phyloP scores from a whole-genome alignment of 2,888 invertebrate species.

The Blastobasis lacticolella region DNA sequence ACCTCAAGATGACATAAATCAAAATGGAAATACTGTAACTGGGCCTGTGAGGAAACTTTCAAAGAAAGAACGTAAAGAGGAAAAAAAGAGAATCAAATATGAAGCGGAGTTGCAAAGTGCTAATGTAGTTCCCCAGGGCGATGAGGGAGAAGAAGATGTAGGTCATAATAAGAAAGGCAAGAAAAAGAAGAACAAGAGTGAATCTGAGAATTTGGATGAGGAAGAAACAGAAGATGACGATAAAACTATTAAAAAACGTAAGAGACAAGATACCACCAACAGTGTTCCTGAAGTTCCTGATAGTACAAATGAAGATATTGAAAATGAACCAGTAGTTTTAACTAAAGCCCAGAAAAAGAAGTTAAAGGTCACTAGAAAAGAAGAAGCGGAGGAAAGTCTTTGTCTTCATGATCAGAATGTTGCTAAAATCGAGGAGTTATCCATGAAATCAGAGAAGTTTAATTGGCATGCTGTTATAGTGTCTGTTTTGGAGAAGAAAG shows the following conservation, averaged over 20 bases:
- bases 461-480: constrained; percentile 68
- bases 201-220: constrained; percentile 33
- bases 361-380: constrained; percentile 40
- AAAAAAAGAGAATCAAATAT: constrained; percentile 62
- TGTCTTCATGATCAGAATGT: constrained; percentile 65
- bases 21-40: constrained; percentile 16
- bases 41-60: constrained; percentile 38
- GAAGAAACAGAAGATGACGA: constrained; percentile 31
- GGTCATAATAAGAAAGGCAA: constrained; percentile 45
- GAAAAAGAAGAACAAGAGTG: constrained; percentile 56
- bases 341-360: constrained; percentile 52
- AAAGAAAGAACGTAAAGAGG: constrained; percentile 65
- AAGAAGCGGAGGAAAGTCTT: constrained; percentile 45
- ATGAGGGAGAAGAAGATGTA: constrained; percentile 29
- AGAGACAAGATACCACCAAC: constrained; percentile 55
- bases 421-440: constrained; percentile 49
- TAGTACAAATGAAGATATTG: constrained; percentile 18
- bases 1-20: constrained; percentile 18
- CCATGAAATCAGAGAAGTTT: constrained; percentile 46
- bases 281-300: constrained; percentile 22
- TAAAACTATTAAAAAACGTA: constrained; percentile 54
- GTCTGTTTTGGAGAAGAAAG: constrained; percentile 65
- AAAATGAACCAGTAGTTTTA: constrained; percentile 24
- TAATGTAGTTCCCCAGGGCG: constrained; percentile 33
- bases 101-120: constrained; percentile 62